Evolutionary conservation across 2,797 vertebrate species (phyloP), one percentile per base, ranked within the genome.

Genomic region (Falco peregrinus): DNA sequence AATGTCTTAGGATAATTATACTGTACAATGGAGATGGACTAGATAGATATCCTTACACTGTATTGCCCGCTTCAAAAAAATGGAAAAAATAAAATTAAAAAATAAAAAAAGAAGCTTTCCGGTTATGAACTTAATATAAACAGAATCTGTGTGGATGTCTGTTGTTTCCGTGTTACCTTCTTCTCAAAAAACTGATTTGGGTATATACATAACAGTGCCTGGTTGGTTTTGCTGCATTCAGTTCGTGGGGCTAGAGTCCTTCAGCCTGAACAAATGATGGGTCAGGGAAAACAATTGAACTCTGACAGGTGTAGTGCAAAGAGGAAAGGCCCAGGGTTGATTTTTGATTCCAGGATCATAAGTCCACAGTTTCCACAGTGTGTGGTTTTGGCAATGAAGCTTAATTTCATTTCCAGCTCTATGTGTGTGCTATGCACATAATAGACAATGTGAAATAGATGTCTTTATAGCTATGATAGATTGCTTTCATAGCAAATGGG

Each of bases 361-460:
- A 64, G 19, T 25, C 7, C 29, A 71, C 17, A 53, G 24, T 65
- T 93, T 89, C 31, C 20, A 54, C 31, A 59, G 45, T 47, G 45
- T 5, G 13, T 41, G 3, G 3, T 28, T 80, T 75, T 59, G 31
- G 5, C 63, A 57, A 39, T 43, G 26, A 65, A 81, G 5, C 10
- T 65, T 85, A 89, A 50, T 70, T 85, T 12, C 29, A 3, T 71
- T 77, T 82, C n/a, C 26, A 71, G 18, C 29, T 65, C n/a, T 41
- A 1, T 53, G 10, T 70, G 37, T n/a, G 5, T 4, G 1, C 21
- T 2, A 0, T 53, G 13, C n/a, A 48, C 47, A 17, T 70, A 71
- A 25, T 5, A 87, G 22, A 10, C n/a, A 71, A 54, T 13, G 13
- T 60, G 64, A 71, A 60, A 18, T 11, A 31, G 21, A 25, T 65